Conservation (phyloP, 2,888 invertebrate genomes). For the Eupithecia inturbata region DNA sequence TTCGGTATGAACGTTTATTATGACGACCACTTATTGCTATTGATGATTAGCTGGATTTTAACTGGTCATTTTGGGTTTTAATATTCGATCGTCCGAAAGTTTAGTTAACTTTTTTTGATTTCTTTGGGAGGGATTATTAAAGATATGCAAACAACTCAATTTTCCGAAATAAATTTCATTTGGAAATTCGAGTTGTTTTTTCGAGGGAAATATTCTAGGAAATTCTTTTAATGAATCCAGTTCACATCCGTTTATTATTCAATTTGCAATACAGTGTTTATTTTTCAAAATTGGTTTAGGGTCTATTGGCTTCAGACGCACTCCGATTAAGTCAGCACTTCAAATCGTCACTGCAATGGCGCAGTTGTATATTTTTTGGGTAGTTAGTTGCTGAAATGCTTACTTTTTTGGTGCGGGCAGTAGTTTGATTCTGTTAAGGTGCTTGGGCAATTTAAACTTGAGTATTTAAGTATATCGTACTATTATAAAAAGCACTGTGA, state of each 20-base stretch:
- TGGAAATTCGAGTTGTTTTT: not conserved
- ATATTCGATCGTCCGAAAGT: not conserved
- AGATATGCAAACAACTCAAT: not conserved
- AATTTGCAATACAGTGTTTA: conserved; percentile 44
- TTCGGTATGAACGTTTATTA: conserved; percentile 74
- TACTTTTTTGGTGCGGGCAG: conserved; percentile 56
- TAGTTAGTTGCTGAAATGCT: conserved; percentile 44
- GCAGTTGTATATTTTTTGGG: conserved; percentile 44
- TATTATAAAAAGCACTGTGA: conserved; percentile 5
- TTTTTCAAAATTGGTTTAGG: conserved; percentile 53
- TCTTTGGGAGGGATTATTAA: not conserved
- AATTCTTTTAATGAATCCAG: conserved; percentile 31
- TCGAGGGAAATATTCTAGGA: not conserved
- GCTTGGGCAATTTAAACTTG: conserved; percentile 46
- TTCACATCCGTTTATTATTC: conserved; percentile 46
- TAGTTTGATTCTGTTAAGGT: conserved; percentile 47
- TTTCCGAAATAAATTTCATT: not conserved
- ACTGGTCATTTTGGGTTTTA: conserved; percentile 45
- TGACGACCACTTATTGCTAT: conserved; percentile 57
- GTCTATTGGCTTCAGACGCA: conserved; percentile 57
- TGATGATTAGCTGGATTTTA: conserved; percentile 61
- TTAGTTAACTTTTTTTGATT: not conserved
- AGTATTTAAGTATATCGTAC: conserved; percentile 8
- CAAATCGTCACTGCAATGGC: conserved; percentile 26
- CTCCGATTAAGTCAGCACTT: conserved; percentile 51